Base-by-base conservation (phyloP, 2,888 invertebrate genomes). In the Pediacus dermestoides region DNA sequence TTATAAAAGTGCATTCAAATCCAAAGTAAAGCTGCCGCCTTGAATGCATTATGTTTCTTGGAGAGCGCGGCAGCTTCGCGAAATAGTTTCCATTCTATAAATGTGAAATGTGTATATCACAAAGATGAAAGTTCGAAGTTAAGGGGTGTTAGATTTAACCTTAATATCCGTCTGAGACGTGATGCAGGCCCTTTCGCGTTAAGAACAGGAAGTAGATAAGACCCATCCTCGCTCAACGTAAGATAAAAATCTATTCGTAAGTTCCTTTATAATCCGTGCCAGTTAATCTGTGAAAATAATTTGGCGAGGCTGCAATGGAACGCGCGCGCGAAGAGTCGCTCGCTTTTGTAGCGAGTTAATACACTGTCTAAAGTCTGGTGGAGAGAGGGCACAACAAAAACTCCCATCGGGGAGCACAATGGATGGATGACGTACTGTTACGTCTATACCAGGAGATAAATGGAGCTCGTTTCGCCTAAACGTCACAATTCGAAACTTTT, bases 401-500 rank as follows among this genome's bases (percentile, higher is more conserved):
- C 35, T 16, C 22, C 39, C 36, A 27, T 23, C 23, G 37, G 26
- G 34, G 26, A 42, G 23, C 18, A 45, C 41, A 45, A 48, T 45
- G 39, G 36, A 42, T 40, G 40, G 45, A 39, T 40, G 41, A 42
- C 41, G 38, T 22, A 11, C 13, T 16, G 21, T 31, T 34, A 34
- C 34, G 31, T n/a, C n/a, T n/a, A n/a, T n/a, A n/a, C n/a, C n/a
- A n/a, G 16, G 39, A 45, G 46, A 51, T 51, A 46, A 49, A 50
- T 51, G 44, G 44, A 42, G 34, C 37, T 39, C 39, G 44, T 45
- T 48, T 43, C 35, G 10, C 36, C 36, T 35, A 32, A 44, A 50
- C 46, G 51, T 51, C 49, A 54, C 51, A 48, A 47, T 45, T 41
- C 45, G 42, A 53, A 52, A 54, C 47, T 51, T 53, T 48, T 42